Conservation (phyloP, 2,113 vertebrate genomes). For the Callorhinus ursinus region DNA sequence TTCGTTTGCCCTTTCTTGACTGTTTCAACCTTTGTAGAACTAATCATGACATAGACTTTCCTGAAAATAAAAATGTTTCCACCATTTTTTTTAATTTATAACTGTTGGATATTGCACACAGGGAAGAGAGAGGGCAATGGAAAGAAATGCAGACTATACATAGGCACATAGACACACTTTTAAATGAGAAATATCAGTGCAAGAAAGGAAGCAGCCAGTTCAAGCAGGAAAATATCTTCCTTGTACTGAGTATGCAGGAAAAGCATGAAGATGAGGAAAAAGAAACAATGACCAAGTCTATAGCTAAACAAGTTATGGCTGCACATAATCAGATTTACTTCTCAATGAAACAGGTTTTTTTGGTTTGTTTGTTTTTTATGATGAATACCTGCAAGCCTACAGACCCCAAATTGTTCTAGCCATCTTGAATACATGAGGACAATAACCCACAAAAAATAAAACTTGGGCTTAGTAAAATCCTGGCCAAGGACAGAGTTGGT, state of each 20-base stretch:
- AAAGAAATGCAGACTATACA: not conserved
- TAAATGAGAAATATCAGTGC: not conserved
- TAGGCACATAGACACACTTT: not conserved
- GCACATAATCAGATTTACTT: not conserved
- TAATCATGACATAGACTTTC: not conserved
- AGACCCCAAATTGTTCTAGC: not conserved
- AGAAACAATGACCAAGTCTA: not conserved
- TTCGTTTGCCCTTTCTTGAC: not conserved
- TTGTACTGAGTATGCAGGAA: not conserved
- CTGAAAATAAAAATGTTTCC: slow-evolving; percentile 20
- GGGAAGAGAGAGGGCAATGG: not conserved
- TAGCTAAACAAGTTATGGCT: not conserved
- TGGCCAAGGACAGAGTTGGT: not conserved
- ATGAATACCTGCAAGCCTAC: not conserved
- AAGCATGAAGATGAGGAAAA: too few relatives aligned
- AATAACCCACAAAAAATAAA: not conserved
- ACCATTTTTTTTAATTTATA: not conserved
- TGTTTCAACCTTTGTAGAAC: not conserved
- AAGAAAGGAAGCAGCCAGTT: not conserved
- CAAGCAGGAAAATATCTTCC: not conserved
- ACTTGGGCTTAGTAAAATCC: not conserved
- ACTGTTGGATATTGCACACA: not conserved
- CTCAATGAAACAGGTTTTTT: not conserved
- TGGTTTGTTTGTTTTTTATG: not conserved
- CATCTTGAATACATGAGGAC: not conserved